A percentile compares a stretch with the other conserved stretches of the same genome.
These are phyloP conservation scores for Cyanocitta stelleri DNA, from an alignment of 2,113 vertebrate genomes.

Conservation along the genomic window DNA sequence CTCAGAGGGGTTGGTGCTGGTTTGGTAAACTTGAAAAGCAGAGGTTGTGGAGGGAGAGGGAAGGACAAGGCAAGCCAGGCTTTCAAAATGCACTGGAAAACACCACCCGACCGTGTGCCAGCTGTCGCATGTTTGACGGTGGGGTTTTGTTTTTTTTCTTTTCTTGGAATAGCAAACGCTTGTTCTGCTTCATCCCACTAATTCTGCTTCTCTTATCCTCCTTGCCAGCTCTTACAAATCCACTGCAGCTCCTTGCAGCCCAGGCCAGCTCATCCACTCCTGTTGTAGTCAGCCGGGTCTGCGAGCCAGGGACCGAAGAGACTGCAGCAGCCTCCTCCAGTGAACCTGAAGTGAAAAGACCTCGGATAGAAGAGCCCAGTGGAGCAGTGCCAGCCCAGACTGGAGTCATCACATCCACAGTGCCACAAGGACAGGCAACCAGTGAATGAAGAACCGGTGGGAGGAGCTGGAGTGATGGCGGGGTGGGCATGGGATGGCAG, in stretches of 20 bases:
- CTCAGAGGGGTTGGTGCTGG: background rate
- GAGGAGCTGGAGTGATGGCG: conserved; percentile 11
- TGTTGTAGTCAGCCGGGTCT: conserved; percentile 81
- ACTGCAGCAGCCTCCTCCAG: conserved; percentile 47
- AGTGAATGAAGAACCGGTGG: conserved; percentile 67
- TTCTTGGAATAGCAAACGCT: background rate
- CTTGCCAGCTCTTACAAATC: conserved; percentile 84
- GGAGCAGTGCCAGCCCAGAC: conserved; percentile 70
- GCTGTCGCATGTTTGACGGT: accelerated
- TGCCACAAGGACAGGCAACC: conserved; percentile 72
- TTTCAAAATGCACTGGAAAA: background rate
- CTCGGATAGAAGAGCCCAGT: conserved; percentile 80
- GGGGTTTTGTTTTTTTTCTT: background rate
- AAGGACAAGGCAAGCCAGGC: background rate
- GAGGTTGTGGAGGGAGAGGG: background rate
- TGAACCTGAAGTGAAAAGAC: conserved; percentile 85
- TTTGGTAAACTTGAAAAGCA: background rate
- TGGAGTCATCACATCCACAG: conserved; percentile 80
- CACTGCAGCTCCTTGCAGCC: conserved; percentile 92
- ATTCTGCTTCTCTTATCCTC: background rate
- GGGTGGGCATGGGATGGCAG: conserved; percentile 53
- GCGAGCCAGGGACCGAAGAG: conserved; percentile 70
- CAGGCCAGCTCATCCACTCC: conserved; percentile 94
- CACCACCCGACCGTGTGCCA: background rate
- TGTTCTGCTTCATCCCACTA: background rate